phyloP scores from a whole-genome alignment of 2,797 vertebrate genomes.

The Thripadectes ignobilis region DNA sequence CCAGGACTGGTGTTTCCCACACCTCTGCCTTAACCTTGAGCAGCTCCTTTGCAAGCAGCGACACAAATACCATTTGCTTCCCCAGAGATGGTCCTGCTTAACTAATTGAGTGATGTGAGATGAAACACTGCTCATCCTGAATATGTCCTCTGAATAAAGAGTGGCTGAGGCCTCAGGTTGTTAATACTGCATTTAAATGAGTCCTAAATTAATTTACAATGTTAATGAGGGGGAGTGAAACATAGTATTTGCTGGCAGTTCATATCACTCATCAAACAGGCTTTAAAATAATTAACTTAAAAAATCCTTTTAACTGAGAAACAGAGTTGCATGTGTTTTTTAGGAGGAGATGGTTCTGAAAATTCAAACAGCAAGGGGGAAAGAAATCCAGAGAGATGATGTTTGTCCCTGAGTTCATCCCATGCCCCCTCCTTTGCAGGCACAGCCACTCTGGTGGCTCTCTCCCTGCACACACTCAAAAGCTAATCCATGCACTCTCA shows the following conservation, averaged over 20 bases:
- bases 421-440: background rate
- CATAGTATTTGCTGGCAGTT: background rate
- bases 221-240: constrained; percentile 19
- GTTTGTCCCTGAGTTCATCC: background rate
- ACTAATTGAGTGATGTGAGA: constrained; percentile 8
- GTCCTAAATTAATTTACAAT: constrained; percentile 36
- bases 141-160: constrained; percentile 9
- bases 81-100: background rate
- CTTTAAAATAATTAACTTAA: background rate
- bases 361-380: background rate
- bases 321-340: background rate
- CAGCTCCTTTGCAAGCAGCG: background rate
- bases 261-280: background rate
- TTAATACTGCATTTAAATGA: constrained; percentile 52
- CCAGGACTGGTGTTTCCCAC: background rate
- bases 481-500: background rate
- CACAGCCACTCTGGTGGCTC: background rate
- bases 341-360: background rate
- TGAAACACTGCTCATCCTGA: background rate
- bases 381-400: background rate
- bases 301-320: background rate
- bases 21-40: constrained; percentile 4
- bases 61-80: background rate
- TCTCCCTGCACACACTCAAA: background rate
- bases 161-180: constrained; percentile 11